A percentile compares a stretch with the other conserved stretches of the same genome.
phyloP scores from a whole-genome alignment of 2,113 vertebrate species.

The Laticauda colubrina region DNA sequence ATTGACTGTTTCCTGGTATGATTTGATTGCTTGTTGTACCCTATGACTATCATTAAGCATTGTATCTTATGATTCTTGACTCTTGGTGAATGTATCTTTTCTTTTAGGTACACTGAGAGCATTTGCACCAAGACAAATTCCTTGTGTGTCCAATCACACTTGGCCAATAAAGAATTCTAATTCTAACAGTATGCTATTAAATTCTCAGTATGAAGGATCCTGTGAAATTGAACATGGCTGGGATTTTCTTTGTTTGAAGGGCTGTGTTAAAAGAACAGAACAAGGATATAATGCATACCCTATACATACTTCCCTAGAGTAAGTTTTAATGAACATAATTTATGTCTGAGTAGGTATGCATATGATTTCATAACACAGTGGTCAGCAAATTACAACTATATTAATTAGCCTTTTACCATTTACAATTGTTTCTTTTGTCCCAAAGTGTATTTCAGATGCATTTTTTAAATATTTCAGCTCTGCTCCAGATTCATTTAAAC shows the following conservation, averaged over 20 bases:
- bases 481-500: slow-evolving; percentile 62
- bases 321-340: background rate
- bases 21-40: no score
- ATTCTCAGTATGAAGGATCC: slow-evolving; percentile 40
- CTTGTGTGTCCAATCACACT: no score
- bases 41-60: no score
- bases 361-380: slow-evolving; percentile 49
- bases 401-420: slow-evolving; percentile 75
- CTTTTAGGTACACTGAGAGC: no score
- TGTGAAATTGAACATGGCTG: slow-evolving; percentile 52
- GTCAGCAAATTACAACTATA: slow-evolving; percentile 69
- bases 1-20: no score
- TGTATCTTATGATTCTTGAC: no score
- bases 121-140: no score
- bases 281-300: slow-evolving; percentile 67
- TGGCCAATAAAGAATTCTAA: no score
- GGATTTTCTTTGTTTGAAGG: slow-evolving; percentile 27
- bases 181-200: slow-evolving; percentile 40
- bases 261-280: slow-evolving; percentile 66
- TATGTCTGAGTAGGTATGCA: background rate
- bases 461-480: slow-evolving; percentile 67
- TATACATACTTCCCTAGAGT: background rate
- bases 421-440: slow-evolving; percentile 73
- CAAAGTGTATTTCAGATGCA: slow-evolving; percentile 65
- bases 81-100: no score